These are phyloP conservation scores for Cheilosia variabilis DNA, from an alignment of 2,888 invertebrate genomes.

Conservation along the genomic window DNA sequence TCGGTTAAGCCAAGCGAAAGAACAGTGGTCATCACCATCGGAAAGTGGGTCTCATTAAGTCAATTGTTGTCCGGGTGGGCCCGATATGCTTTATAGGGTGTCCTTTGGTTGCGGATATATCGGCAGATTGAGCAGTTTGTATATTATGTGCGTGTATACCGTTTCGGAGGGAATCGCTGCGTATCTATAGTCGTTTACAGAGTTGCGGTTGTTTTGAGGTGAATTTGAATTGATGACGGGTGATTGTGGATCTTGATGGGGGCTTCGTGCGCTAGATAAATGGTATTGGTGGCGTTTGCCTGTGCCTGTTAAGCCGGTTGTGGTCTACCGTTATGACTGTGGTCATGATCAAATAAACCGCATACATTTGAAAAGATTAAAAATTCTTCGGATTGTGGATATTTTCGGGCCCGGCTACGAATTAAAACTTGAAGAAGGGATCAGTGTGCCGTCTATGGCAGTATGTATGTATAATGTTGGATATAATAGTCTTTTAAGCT, in stretches of 20 bases:
- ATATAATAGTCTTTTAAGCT: too few species aligned
- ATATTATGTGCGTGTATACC: background rate
- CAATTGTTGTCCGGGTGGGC: constrained; percentile 46
- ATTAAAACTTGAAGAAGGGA: too few species aligned
- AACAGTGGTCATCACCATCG: constrained; percentile 52
- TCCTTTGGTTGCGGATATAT: constrained; percentile 11
- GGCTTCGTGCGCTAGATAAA: constrained; percentile 5
- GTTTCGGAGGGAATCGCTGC: background rate
- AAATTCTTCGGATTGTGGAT: background rate
- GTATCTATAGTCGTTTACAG: background rate
- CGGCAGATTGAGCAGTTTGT: constrained; percentile 16
- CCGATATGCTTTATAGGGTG: constrained; percentile 43
- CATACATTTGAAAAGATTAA: constrained; percentile 14
- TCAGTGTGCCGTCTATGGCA: too few species aligned
- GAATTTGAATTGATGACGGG: constrained; percentile 37
- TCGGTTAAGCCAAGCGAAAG: constrained; percentile 43
- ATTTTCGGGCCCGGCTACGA: too few species aligned
- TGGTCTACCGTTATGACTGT: constrained; percentile 21
- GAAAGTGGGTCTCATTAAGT: constrained; percentile 57
- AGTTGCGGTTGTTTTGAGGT: constrained; percentile 17
- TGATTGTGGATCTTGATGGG: constrained; percentile 3
- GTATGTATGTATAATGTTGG: too few species aligned
- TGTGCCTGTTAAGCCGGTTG: constrained; percentile 1
- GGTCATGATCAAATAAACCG: constrained; percentile 26
- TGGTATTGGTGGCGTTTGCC: constrained; percentile 12